Evolutionary conservation across 1,140 invertebrate genomes (phyloP).

Genomic region (Bombus pyrosoma): DNA sequence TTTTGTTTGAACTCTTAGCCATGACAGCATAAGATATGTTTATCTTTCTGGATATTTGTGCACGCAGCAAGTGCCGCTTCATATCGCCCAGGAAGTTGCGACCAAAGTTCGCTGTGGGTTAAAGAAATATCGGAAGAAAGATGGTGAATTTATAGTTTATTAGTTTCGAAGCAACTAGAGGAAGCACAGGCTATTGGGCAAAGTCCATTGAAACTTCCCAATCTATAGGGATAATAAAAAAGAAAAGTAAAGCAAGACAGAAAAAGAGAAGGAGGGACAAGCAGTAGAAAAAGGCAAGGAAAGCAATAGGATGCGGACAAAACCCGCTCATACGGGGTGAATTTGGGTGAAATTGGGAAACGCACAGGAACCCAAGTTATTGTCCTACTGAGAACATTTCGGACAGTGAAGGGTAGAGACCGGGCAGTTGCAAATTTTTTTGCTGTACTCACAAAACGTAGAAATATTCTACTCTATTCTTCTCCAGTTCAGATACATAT

Average conservation of each 20-base stretch:
- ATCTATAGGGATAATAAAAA: conserved; percentile 66
- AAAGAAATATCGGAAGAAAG: conserved; percentile 57
- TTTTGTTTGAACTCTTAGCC: not conserved
- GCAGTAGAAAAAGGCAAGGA: conserved; percentile 3
- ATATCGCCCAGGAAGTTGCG: conserved; percentile 33
- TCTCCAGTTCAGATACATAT: not conserved
- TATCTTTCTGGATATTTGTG: not conserved
- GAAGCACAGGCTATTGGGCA: conserved; percentile 74
- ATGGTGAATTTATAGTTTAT: conserved; percentile 77
- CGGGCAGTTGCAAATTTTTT: not conserved
- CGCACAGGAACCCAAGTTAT: not conserved
- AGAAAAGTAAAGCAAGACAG: conserved; percentile 32
- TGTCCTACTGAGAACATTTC: conserved; percentile 19
- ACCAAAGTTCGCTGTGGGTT: conserved; percentile 49
- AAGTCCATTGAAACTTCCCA: conserved; percentile 79
- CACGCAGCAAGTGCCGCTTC: not conserved
- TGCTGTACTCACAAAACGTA: not conserved
- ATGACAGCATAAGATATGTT: not conserved
- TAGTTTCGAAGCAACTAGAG: conserved; percentile 71
- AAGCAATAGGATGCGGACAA: not conserved
- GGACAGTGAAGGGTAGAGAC: not conserved
- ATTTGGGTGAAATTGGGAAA: conserved; percentile 19
- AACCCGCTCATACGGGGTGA: not conserved
- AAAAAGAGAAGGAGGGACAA: not conserved
- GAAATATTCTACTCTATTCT: not conserved